phyloP scores from a whole-genome alignment of 1,140 invertebrate genomes.

The Aphis craccivora region DNA sequence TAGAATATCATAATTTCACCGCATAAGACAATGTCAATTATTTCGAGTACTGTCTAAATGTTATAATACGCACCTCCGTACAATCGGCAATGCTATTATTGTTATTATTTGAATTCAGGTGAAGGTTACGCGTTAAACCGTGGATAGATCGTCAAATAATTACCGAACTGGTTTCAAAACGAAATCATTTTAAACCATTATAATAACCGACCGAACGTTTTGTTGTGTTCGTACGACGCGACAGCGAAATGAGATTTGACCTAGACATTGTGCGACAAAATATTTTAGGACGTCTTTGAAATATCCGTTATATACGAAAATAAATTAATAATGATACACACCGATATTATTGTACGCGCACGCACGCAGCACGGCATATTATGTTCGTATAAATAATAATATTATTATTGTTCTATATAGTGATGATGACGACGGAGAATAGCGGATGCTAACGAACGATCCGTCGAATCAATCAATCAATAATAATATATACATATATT shows the following conservation, averaged over 20 bases:
- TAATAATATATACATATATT: not conserved
- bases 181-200: not conserved
- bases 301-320: not conserved
- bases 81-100: not conserved
- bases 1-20: slow-evolving; percentile 19
- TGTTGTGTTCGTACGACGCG: not conserved
- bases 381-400: too few relatives aligned
- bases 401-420: too few relatives aligned
- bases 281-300: not conserved
- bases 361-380: too few relatives aligned
- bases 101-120: slow-evolving; percentile 16
- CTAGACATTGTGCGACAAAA: slow-evolving; percentile 16
- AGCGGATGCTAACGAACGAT: not conserved
- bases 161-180: slow-evolving; percentile 27
- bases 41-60: not conserved
- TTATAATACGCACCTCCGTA: not conserved
- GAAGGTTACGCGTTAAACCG: slow-evolving; percentile 31
- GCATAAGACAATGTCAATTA: slow-evolving; percentile 30
- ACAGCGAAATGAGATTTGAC: not conserved
- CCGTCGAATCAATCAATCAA: too few relatives aligned
- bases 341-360: not conserved
- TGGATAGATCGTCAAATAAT: slow-evolving; percentile 14
- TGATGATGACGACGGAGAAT: not conserved
- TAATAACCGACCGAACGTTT: not conserved
- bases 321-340: not conserved